Percentiles rank a stretch among this genome's conserved stretches.
Conservation (phyloP, 2,113 vertebrate species). For the Capreolus pygargus region DNA sequence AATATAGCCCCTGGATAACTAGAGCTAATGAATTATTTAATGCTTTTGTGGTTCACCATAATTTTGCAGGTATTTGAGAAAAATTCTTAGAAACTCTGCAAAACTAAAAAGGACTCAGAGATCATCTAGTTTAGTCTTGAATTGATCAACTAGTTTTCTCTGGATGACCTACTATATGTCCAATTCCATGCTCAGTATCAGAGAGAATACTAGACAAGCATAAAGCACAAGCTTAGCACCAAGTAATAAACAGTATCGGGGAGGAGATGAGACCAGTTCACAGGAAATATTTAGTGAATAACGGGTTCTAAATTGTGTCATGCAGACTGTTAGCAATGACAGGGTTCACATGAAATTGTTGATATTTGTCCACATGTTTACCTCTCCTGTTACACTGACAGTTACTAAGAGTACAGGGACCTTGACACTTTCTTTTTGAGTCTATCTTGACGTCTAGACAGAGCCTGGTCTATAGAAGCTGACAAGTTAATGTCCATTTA, state of each 20-base stretch:
- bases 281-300: not conserved
- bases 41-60: constrained; percentile 23
- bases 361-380: not conserved
- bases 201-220: not conserved
- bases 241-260: not conserved
- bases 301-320: not conserved
- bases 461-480: not conserved
- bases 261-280: not conserved
- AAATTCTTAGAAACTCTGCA: not conserved
- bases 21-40: constrained; percentile 26
- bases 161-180: not conserved
- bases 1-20: constrained; percentile 14
- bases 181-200: not conserved
- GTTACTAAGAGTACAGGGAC: not conserved
- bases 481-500: not conserved
- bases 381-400: not conserved
- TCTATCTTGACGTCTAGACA: not conserved
- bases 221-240: not conserved
- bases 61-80: constrained; percentile 40
- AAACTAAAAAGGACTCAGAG: not conserved
- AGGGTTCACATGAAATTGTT: not conserved
- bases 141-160: not conserved
- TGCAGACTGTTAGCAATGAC: not conserved
- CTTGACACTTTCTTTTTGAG: not conserved
- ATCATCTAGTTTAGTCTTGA: not conserved